phyloP scores from a whole-genome alignment of 1,140 invertebrate genomes.

The Meloidogyne floridensis region DNA sequence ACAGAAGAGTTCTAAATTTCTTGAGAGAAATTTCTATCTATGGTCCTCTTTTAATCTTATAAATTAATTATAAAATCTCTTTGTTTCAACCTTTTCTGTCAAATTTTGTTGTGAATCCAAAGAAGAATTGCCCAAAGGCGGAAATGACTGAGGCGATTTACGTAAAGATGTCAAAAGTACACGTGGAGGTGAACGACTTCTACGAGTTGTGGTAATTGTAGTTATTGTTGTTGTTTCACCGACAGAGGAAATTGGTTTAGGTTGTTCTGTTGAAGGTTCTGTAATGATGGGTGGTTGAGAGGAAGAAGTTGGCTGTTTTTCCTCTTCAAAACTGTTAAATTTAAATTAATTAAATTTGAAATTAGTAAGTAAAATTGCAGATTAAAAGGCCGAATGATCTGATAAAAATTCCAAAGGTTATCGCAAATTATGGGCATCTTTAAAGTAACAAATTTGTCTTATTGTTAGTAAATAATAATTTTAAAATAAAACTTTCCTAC shows the following conservation, averaged over 20 bases:
- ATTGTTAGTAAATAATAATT: too few relatives aligned
- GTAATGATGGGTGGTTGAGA: background rate
- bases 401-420: too few relatives aligned
- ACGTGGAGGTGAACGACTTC: constrained; percentile 12
- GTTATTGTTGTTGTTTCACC: background rate
- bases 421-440: too few relatives aligned
- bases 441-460: too few relatives aligned
- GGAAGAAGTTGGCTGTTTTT: background rate
- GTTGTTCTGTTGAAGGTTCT: background rate
- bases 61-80: too few relatives aligned
- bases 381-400: too few relatives aligned
- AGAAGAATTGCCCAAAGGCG: constrained; percentile 17
- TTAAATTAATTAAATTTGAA: background rate
- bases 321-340: background rate
- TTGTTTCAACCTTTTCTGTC: background rate
- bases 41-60: too few relatives aligned
- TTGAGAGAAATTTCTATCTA: too few relatives aligned
- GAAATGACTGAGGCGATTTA: constrained; percentile 33
- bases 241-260: background rate
- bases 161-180: constrained; percentile 12
- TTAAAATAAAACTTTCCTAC: background rate
- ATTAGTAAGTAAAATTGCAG: background rate
- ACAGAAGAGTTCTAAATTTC: too few relatives aligned
- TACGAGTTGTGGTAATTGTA: background rate
- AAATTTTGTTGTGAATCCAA: background rate